phyloP scores from a whole-genome alignment of 2,888 invertebrate genomes.

The Habrosyne pyritoides region DNA sequence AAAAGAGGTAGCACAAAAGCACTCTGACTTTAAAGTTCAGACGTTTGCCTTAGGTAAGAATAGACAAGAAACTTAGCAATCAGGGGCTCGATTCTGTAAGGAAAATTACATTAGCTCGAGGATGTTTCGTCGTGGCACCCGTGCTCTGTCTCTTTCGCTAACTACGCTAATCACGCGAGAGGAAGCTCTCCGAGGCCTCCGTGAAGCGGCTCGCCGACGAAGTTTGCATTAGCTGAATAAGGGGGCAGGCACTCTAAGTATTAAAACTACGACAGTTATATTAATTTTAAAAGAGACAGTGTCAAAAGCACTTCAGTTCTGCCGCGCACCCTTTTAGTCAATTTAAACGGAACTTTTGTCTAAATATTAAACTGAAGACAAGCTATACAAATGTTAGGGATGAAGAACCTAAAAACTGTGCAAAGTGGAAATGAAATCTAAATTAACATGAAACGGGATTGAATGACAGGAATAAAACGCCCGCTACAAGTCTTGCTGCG shows the following conservation, averaged over 20 bases:
- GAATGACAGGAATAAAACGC: not conserved
- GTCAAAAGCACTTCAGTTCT: not conserved
- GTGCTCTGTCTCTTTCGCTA: too few relatives aligned
- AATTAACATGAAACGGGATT: not conserved
- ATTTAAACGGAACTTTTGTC: conserved; percentile 1
- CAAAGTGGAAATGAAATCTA: not conserved
- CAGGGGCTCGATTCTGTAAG: too few relatives aligned
- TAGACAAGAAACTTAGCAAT: not conserved
- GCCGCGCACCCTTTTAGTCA: not conserved
- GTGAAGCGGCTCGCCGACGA: too few relatives aligned
- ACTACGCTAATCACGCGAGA: too few relatives aligned
- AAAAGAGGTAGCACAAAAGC: too few relatives aligned
- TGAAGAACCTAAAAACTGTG: not conserved
- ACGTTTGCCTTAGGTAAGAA: too few relatives aligned
- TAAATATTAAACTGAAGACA: not conserved
- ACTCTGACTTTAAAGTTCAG: too few relatives aligned
- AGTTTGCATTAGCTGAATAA: too few relatives aligned
- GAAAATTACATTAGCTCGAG: too few relatives aligned
- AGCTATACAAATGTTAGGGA: not conserved
- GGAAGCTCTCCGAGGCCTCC: too few relatives aligned
- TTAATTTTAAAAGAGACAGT: not conserved
- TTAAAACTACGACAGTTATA: not conserved
- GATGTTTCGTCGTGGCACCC: too few relatives aligned
- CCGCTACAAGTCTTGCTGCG: not conserved
- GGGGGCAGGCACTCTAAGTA: too few relatives aligned